Evolutionary conservation across 2,797 vertebrate species (phyloP).

Genomic region (Phylloscopus collybita): DNA sequence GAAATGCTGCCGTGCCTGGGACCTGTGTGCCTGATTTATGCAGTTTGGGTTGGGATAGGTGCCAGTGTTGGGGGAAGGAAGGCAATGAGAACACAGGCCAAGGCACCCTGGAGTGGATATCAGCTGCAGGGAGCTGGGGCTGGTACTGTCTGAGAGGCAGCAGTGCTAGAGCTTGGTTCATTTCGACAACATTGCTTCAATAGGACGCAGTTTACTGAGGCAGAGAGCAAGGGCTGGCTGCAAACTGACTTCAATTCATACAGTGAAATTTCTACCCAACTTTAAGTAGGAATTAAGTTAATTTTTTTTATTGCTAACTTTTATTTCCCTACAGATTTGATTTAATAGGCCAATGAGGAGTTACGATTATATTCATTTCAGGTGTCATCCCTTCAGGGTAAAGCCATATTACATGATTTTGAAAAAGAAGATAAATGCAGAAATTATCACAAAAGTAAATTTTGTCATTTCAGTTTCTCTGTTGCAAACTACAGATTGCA

Average conservation of each 20-base stretch:
- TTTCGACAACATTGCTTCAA: not conserved
- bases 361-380: not conserved
- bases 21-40: too few relatives aligned
- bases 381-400: not conserved
- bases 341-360: not conserved
- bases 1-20: rapidly evolving
- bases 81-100: rapidly evolving
- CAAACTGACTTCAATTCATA: not conserved
- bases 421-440: not conserved
- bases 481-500: not conserved
- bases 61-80: too few relatives aligned
- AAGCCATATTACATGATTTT: not conserved
- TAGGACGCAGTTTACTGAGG: not conserved
- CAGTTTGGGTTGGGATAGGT: not conserved
- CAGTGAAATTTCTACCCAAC: not conserved
- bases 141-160: not conserved
- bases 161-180: not conserved
- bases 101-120: not conserved
- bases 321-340: not conserved
- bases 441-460: not conserved
- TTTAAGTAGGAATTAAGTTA: not conserved
- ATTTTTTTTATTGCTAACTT: not conserved
- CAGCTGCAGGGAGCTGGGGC: not conserved
- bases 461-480: not conserved
- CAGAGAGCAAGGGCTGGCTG: not conserved